Evolutionary conservation across 2,113 vertebrate species (phyloP).

Genomic region (Alces alces): DNA sequence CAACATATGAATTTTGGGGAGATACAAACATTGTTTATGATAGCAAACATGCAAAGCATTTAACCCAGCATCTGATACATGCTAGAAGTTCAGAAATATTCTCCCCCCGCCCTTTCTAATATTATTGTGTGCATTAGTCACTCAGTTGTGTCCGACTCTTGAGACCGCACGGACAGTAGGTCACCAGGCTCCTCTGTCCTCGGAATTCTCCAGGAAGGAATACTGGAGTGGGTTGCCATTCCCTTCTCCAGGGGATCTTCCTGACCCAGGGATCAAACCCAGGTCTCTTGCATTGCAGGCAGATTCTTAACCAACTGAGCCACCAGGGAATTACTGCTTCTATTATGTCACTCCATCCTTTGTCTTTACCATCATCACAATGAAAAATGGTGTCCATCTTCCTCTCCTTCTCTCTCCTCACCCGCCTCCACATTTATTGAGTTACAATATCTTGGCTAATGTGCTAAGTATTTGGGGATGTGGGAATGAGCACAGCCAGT

Average conservation of each 20-base stretch:
- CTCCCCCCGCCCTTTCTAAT: background rate
- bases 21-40: background rate
- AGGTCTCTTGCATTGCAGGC: background rate
- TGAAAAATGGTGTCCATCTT: background rate
- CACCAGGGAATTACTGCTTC: background rate
- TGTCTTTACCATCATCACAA: background rate
- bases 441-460: background rate
- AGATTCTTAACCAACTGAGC: background rate
- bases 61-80: background rate
- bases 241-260: background rate
- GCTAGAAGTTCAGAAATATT: background rate
- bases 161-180: background rate
- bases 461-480: background rate
- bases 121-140: background rate
- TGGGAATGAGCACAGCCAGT: background rate
- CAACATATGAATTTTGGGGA: background rate
- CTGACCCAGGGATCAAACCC: background rate
- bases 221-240: background rate
- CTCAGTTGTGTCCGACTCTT: background rate
- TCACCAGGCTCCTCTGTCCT: background rate
- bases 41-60: background rate
- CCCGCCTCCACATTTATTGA: background rate
- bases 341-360: background rate
- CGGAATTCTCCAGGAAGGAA: background rate
- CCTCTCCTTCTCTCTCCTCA: background rate